Percentiles rank a stretch among this genome's conserved stretches.
Evolutionary conservation across 2,888 invertebrate species (phyloP).

Genomic region (Craniophora ligustri): DNA sequence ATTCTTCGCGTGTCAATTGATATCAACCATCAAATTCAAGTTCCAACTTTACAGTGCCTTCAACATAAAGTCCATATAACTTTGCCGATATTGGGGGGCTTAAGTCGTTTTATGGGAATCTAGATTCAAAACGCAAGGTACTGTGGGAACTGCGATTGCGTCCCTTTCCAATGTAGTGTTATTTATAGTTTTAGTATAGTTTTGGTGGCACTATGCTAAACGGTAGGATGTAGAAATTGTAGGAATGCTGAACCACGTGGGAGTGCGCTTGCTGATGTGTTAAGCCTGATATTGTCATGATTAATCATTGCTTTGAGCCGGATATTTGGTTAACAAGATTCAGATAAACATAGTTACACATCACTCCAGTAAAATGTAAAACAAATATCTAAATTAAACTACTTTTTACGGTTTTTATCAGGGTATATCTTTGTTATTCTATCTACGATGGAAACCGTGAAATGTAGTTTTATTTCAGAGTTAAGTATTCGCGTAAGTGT

Average conservation of each 20-base stretch:
- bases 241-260: slow-evolving; percentile 43
- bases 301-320: slow-evolving; percentile 24
- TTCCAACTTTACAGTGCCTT: slow-evolving; percentile 22
- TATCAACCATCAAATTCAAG: slow-evolving; percentile 27
- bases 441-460: no score
- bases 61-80: slow-evolving; percentile 33
- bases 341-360: no score
- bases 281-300: slow-evolving; percentile 29
- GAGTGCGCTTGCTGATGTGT: slow-evolving; percentile 37
- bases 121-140: slow-evolving; percentile 65
- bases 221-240: slow-evolving; percentile 52
- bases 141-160: slow-evolving; percentile 77
- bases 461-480: no score
- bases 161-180: slow-evolving; percentile 79
- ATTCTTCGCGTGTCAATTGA: slow-evolving; percentile 71
- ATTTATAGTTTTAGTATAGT: slow-evolving; percentile 62
- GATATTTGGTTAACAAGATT: slow-evolving; percentile 9
- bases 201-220: slow-evolving; percentile 52
- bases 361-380: no score
- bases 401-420: no score
- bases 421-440: no score
- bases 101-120: slow-evolving; percentile 55
- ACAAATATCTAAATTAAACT: no score
- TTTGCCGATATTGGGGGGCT: neutral
- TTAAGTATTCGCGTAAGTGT: no score